Conservation (phyloP, 2,888 invertebrate genomes). For the Phlogophora meticulosa region DNA sequence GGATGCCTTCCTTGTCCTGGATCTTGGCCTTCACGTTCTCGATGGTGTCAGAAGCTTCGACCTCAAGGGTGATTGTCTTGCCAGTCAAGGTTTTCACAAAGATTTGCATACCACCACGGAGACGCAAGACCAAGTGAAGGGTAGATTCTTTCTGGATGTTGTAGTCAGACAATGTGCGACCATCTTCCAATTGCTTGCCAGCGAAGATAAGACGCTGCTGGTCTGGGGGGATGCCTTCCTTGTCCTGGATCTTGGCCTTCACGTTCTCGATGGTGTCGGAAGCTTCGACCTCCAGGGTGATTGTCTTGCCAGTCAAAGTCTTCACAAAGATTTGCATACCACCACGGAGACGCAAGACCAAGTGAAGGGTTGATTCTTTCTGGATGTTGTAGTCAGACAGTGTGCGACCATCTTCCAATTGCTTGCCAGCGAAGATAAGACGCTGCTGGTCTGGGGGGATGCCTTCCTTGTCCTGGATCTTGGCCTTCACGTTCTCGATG, state of each 20-base stretch:
- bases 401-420: conserved; percentile 47
- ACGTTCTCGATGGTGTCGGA: conserved; percentile 82
- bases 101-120: conserved; percentile 83
- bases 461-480: conserved; percentile 56
- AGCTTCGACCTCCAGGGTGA: conserved; percentile 80
- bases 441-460: conserved; percentile 57
- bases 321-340: conserved; percentile 84
- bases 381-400: conserved; percentile 70
- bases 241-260: conserved; percentile 83
- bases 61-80: conserved; percentile 80
- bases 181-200: conserved; percentile 81
- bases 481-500: conserved; percentile 50
- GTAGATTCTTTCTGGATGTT: conserved; percentile 83
- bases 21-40: conserved; percentile 86
- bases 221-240: conserved; percentile 82
- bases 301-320: conserved; percentile 80
- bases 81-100: conserved; percentile 82
- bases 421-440: conserved; percentile 49
- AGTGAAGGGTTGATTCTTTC: conserved; percentile 79
- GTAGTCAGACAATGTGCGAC: conserved; percentile 80
- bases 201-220: conserved; percentile 82
- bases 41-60: conserved; percentile 82
- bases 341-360: conserved; percentile 81
- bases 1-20: conserved; percentile 83
- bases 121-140: conserved; percentile 77